Percentiles rank a stretch among this genome's conserved stretches.
phyloP scores from a whole-genome alignment of 2,888 invertebrate species.

The Alentia gelatinosa region DNA sequence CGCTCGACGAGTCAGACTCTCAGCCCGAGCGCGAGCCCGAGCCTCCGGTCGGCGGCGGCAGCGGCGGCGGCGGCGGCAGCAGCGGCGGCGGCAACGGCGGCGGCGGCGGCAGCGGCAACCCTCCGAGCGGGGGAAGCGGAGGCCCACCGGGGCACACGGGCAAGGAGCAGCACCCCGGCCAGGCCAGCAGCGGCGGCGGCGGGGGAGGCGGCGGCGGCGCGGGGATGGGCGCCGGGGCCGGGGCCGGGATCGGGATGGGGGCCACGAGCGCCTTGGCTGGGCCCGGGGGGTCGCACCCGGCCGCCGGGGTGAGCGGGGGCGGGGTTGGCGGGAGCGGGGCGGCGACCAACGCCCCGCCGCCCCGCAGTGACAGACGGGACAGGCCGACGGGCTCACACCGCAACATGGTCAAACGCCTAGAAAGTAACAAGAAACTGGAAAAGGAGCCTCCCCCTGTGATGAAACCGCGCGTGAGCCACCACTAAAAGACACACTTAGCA shows the following conservation, averaged over 20 bases:
- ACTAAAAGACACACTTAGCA: constrained; percentile 63
- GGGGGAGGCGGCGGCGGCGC: constrained; percentile 56
- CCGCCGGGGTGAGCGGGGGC: not conserved
- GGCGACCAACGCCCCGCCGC: constrained; percentile 68
- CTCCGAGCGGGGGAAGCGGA: not conserved
- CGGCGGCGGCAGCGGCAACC: not conserved
- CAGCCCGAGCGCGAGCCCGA: not conserved
- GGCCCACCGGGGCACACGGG: not conserved
- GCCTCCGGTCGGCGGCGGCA: not conserved
- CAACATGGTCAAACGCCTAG: constrained; percentile 77
- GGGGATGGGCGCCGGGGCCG: constrained; percentile 63
- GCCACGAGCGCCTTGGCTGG: constrained; percentile 62
- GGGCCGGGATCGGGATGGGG: constrained; percentile 65
- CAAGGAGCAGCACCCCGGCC: not conserved
- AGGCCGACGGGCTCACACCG: constrained; percentile 57
- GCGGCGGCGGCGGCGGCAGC: not conserved
- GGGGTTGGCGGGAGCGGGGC: constrained; percentile 37
- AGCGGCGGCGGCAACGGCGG: not conserved
- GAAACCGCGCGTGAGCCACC: constrained; percentile 55
- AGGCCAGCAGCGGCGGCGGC: not conserved
- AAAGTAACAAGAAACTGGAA: constrained; percentile 73
- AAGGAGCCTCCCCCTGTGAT: constrained; percentile 73
- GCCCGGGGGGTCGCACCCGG: constrained; percentile 45
- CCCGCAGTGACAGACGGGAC: constrained; percentile 66
- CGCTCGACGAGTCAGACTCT: constrained; percentile 32